Percentiles rank a stretch among this genome's conserved stretches.
phyloP scores from a whole-genome alignment of 2,888 invertebrate genomes.

The Harpagoxenus sublaevis region DNA sequence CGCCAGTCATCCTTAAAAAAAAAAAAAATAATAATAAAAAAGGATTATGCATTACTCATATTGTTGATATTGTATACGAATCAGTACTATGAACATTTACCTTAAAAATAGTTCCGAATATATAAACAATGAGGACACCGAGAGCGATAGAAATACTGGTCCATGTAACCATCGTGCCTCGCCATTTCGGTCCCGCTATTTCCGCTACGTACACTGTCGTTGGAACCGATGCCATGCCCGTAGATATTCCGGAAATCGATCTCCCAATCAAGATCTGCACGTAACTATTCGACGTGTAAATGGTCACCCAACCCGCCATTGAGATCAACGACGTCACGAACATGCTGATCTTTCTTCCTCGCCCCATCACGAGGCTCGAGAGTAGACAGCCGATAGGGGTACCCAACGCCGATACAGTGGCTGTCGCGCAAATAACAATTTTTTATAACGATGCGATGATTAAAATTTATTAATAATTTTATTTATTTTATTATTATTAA shows the following conservation, averaged over 20 bases:
- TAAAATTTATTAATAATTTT: not conserved
- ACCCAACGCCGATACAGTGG: constrained; percentile 87
- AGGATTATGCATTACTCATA: constrained; percentile 5
- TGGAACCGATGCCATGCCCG: constrained; percentile 87
- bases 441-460: not conserved
- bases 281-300: constrained; percentile 86
- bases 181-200: constrained; percentile 85
- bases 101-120: constrained; percentile 87
- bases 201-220: constrained; percentile 88
- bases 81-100: constrained; percentile 76
- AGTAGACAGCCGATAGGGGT: constrained; percentile 88
- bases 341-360: constrained; percentile 87
- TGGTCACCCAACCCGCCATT: constrained; percentile 87
- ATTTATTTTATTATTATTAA: no score
- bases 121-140: constrained; percentile 87
- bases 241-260: constrained; percentile 87
- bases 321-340: constrained; percentile 86
- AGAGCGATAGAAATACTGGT: constrained; percentile 87
- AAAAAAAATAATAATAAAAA: constrained; percentile 44
- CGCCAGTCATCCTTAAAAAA: constrained; percentile 86
- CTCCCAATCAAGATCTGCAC: constrained; percentile 86
- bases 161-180: constrained; percentile 88
- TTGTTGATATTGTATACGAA: not conserved
- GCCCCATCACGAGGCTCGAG: constrained; percentile 87
- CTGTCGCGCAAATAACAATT: constrained; percentile 81